phyloP scores from a whole-genome alignment of 2,888 invertebrate genomes.

The Eristalis tenax region DNA sequence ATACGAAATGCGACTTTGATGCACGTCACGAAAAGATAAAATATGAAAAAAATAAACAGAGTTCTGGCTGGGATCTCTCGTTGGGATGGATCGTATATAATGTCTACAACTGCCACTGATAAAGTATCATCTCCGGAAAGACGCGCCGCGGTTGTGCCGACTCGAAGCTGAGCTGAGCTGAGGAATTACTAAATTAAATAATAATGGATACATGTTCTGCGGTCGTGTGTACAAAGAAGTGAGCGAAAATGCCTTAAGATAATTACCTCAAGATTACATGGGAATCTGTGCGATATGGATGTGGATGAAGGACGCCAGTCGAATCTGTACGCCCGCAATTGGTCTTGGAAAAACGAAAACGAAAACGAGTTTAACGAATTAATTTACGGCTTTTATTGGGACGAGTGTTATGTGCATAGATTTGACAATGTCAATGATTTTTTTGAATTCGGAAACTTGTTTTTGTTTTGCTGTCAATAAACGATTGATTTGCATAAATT shows the following conservation, averaged over 20 bases:
- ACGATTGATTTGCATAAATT: neutral
- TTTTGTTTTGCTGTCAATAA: neutral
- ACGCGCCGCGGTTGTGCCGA: neutral
- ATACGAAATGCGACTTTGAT: conserved; percentile 20
- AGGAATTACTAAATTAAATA: conserved; percentile 63
- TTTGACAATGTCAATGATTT: neutral
- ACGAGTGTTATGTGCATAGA: neutral
- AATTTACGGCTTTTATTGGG: neutral
- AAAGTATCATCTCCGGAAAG: conserved; percentile 54
- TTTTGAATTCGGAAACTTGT: neutral
- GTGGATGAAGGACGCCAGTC: neutral
- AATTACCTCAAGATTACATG: conserved; percentile 23
- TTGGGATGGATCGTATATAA: conserved; percentile 56
- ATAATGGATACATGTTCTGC: conserved; percentile 45
- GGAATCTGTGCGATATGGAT: conserved; percentile 2
- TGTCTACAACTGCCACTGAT: conserved; percentile 50
- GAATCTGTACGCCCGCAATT: neutral
- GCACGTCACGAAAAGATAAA: conserved; percentile 51
- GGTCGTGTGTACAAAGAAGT: conserved; percentile 4
- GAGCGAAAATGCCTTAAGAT: conserved; percentile 16
- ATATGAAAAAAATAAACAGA: conserved; percentile 7
- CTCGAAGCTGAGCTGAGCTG: conserved; percentile 39
- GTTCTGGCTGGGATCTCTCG: conserved; percentile 10
- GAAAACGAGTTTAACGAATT: neutral
- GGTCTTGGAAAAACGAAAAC: neutral